Evolutionary conservation across 2,797 vertebrate genomes (phyloP).

Genomic region (Spheniscus humboldti): DNA sequence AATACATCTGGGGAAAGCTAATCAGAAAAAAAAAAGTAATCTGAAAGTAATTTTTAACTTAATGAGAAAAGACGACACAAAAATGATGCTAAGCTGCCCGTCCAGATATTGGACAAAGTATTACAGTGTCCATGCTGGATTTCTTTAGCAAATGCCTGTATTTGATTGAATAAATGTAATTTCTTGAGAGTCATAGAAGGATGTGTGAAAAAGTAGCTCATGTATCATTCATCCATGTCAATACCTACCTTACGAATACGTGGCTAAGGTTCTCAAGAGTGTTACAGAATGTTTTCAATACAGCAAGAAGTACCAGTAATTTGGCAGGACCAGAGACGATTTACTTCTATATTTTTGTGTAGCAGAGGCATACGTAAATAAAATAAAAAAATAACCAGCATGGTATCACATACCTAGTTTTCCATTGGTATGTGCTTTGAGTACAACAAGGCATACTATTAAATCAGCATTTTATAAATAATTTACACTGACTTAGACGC

Average conservation of each 20-base stretch:
- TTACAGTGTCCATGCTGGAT: not conserved
- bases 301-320: not conserved
- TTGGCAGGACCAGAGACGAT: not conserved
- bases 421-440: not conserved
- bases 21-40: not conserved
- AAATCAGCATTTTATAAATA: not conserved
- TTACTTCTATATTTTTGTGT: not conserved
- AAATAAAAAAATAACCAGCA: not conserved
- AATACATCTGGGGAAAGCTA: not conserved
- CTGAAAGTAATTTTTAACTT: not conserved
- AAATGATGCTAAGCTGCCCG: not conserved
- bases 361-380: not conserved
- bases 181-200: not conserved
- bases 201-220: not conserved
- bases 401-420: not conserved
- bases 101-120: not conserved
- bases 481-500: not conserved
- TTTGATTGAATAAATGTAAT: not conserved
- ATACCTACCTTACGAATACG: fast-evolving
- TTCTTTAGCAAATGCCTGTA: not conserved
- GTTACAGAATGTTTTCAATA: not conserved
- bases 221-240: not conserved
- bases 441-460: not conserved
- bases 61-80: not conserved
- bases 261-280: not conserved